Evolutionary conservation across 2,113 vertebrate genomes (phyloP), one percentile per base, ranked within the genome.

Genomic region (Rhinoderma darwinii): DNA sequence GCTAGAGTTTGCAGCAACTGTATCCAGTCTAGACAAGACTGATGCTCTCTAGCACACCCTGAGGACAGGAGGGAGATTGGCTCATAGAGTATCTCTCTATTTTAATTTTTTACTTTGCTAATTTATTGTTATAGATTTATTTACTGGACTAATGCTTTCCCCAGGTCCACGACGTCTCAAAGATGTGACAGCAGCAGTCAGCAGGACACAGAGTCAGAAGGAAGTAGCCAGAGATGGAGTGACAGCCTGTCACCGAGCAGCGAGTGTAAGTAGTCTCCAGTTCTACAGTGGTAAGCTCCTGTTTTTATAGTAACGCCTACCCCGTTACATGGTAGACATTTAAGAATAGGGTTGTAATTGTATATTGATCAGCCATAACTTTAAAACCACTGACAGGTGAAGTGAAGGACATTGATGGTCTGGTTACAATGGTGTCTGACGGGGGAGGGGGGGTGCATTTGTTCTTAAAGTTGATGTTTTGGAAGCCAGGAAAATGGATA

Each of bases 231-330:
- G 20, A 18, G 56, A 41, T 85, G 86, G 86, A 82, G 51, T 63
- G 86, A 87, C 20, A 82, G 86, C 32, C 50, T 74, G 35, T 87
- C 78, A 8, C 68, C 79, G 1, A 18, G 18, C 0, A 82, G 77
- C 25, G 86, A 73, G 5, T 82, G 86, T 61, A 82, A 77, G 61
- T 50, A 32, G 27, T 17, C 54, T 30, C 44, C 5, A 18, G 68
- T 35, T 37, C 37, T 73, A 18, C 56, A 59, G 2, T 5, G 14
- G 14, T 7, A 18, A 14, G 56, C 41, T 6, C 17, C 32, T 74
- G 27, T 73, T 9, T 37, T 6, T 8, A n/a, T n/a, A n/a, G n/a
- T n/a, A n/a, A n/a, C n/a, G n/a, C n/a, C 5, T 39, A 39, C 17
- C 6, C 32, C 35, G 8, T 37, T 37, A 73, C 35, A n/a, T n/a